Conservation (phyloP, 2,113 vertebrate genomes). For the Benitochromis conjunctus region DNA sequence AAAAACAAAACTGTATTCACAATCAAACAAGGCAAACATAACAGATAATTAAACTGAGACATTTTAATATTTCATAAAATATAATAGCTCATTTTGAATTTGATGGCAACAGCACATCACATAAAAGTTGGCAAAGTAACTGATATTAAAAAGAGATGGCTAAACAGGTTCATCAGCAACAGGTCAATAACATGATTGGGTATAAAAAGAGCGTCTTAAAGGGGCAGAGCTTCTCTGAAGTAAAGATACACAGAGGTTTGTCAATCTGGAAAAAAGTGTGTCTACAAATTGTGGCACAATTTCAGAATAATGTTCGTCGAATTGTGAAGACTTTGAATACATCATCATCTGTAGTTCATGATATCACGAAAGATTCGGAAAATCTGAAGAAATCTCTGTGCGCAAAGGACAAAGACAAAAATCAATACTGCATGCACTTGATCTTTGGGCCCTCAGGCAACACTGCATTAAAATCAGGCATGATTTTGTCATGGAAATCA, state of each 20-base stretch:
- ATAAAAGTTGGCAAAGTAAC: background rate
- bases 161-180: background rate
- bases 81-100: background rate
- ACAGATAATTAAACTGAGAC: background rate
- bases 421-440: background rate
- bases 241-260: rapidly evolving
- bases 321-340: background rate
- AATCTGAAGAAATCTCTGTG: background rate
- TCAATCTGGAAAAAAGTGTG: background rate
- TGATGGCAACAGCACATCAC: background rate
- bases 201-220: background rate
- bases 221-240: background rate
- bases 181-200: background rate
- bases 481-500: background rate
- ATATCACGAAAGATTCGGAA: background rate
- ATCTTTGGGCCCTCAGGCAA: background rate
- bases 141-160: background rate
- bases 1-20: background rate
- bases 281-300: background rate
- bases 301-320: background rate
- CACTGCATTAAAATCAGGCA: background rate
- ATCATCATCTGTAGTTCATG: background rate
- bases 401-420: background rate
- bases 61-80: background rate
- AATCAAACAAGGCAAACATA: background rate